These are phyloP conservation scores for Drosophila malerkotliana DNA, from an alignment of 1,140 invertebrate species.

Conservation along the genomic window DNA sequence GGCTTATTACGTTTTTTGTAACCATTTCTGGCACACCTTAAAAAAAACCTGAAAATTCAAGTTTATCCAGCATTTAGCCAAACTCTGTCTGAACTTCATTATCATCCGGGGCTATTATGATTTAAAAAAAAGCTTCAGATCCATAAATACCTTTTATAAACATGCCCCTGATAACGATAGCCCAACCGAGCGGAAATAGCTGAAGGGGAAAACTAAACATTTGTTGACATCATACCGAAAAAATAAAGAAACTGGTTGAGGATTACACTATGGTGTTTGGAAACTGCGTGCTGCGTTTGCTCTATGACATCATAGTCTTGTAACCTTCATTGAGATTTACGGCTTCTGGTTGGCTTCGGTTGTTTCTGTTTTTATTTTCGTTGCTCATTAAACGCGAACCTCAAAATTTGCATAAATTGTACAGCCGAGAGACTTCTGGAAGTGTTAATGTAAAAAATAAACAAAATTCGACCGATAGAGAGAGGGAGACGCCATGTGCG, in stretches of 20 bases:
- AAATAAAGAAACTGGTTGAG: conserved; percentile 50
- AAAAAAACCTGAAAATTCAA: conserved; percentile 15
- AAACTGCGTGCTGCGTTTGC: conserved; percentile 24
- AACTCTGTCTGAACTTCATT: conserved; percentile 14
- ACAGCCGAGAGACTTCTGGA: conserved; percentile 54
- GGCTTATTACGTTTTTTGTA: background rate
- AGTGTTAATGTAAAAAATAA: conserved; percentile 74
- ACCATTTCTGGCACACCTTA: conserved; percentile 13
- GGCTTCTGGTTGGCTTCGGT: background rate
- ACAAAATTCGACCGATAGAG: conserved; percentile 42
- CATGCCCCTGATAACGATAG: conserved; percentile 58
- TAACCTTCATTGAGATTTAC: conserved; percentile 45
- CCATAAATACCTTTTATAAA: conserved; percentile 59
- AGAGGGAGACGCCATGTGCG: conserved; percentile 56
- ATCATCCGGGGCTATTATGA: conserved; percentile 29
- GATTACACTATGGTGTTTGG: conserved; percentile 44
- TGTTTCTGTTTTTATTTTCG: conserved; percentile 19
- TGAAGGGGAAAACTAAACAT: conserved; percentile 35
- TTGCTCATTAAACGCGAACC: conserved; percentile 22
- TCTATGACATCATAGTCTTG: conserved; percentile 58
- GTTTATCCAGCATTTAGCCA: conserved; percentile 32
- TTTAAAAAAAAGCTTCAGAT: conserved; percentile 32
- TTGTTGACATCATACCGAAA: conserved; percentile 62
- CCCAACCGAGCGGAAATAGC: conserved; percentile 28
- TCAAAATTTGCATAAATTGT: conserved; percentile 33